Conservation (phyloP, 1,140 invertebrate species). For the Meloidogyne exigua region DNA sequence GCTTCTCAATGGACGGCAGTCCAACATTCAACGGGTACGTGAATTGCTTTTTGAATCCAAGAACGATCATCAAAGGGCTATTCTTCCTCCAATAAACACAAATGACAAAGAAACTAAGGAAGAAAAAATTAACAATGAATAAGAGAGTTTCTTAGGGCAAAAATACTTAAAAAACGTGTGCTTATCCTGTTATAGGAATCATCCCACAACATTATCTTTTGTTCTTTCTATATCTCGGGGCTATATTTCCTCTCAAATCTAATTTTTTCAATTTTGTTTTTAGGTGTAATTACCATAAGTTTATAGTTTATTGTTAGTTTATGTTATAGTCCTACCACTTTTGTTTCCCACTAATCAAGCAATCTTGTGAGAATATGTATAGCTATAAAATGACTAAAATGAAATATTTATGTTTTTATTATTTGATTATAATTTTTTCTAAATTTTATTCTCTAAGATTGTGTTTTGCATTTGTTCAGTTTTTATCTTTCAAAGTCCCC, state of each 20-base stretch:
- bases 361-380: neutral
- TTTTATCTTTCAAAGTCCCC: neutral
- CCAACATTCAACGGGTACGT: conserved; percentile 1
- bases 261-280: conserved; percentile 1
- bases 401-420: neutral
- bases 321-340: neutral
- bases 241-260: neutral
- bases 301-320: conserved; percentile 1
- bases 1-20: neutral
- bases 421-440: neutral
- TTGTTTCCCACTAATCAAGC: neutral
- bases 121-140: neutral
- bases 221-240: neutral
- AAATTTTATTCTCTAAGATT: conserved; percentile 1
- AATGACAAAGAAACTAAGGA: neutral
- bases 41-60: neutral
- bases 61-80: neutral
- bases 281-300: neutral
- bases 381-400: neutral
- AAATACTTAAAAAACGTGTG: neutral
- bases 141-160: neutral
- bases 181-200: neutral
- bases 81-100: neutral
- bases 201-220: conserved; percentile 2
- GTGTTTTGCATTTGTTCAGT: neutral